Evolutionary conservation across 1,140 invertebrate species (phyloP).

Genomic region (Hormaphis cornu): DNA sequence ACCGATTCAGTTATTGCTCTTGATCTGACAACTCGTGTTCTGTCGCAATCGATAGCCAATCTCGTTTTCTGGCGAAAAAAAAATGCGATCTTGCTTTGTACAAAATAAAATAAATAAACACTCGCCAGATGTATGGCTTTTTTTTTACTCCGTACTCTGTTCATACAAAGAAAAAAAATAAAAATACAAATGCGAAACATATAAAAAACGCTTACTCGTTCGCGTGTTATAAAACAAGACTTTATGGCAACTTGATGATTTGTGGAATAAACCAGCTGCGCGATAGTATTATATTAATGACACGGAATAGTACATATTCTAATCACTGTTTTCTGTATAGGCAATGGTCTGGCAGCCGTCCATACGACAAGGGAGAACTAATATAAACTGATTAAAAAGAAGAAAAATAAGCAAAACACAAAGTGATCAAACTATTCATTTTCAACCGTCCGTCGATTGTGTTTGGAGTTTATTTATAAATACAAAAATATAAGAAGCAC

Average conservation of each 20-base stretch:
- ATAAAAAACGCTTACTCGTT: neutral
- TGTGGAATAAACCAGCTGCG: neutral
- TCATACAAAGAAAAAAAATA: neutral
- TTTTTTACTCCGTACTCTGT: neutral
- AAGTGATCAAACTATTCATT: neutral
- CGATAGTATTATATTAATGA: neutral
- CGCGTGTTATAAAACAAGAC: neutral
- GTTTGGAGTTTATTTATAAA: slow-evolving; percentile 27
- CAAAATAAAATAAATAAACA: neutral
- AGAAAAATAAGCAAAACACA: neutral
- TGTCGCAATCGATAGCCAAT: slow-evolving; percentile 2
- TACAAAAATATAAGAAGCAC: neutral
- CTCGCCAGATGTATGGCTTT: neutral
- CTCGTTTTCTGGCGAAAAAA: neutral
- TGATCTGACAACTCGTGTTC: neutral
- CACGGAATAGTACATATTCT: neutral
- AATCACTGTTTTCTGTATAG: too few relatives aligned
- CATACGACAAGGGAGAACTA: neutral
- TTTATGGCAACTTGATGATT: neutral
- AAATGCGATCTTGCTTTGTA: neutral
- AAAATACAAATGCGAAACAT: neutral
- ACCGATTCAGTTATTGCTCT: neutral
- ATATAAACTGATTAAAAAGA: slow-evolving; percentile 3
- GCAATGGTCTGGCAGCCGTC: neutral
- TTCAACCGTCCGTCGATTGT: neutral